Percentiles rank a stretch among this genome's conserved stretches.
Evolutionary conservation across 1,140 invertebrate species (phyloP).

Genomic region (Lepidotrigona ventralis): DNA sequence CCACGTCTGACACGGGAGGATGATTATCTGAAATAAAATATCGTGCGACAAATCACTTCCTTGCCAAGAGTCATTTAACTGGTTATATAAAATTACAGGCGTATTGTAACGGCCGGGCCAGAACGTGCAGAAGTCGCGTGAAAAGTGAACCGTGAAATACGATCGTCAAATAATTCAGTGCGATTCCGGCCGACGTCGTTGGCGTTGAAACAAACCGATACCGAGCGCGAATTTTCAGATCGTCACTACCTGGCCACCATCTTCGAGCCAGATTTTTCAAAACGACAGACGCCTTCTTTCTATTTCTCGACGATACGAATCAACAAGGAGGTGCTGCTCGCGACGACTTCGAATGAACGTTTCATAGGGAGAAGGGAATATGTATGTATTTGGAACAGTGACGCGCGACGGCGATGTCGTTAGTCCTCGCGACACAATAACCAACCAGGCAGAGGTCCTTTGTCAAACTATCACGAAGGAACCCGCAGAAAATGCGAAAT

Average conservation of each 20-base stretch:
- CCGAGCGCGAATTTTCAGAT: not conserved
- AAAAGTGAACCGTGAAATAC: constrained; percentile 42
- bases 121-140: constrained; percentile 19
- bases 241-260: not conserved
- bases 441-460: not conserved
- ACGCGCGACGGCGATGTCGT: not conserved
- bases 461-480: constrained; percentile 1
- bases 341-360: not conserved
- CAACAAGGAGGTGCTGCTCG: not conserved
- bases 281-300: not conserved
- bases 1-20: constrained; percentile 60
- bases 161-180: constrained; percentile 22
- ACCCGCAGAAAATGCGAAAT: constrained; percentile 21
- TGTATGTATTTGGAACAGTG: not conserved
- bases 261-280: not conserved
- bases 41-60: constrained; percentile 64
- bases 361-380: not conserved
- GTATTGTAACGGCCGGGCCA: constrained; percentile 23
- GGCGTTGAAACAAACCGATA: not conserved
- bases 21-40: constrained; percentile 66
- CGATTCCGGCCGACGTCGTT: constrained; percentile 3
- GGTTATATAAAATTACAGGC: constrained; percentile 54
- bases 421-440: not conserved
- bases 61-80: constrained; percentile 62
- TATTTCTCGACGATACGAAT: not conserved